A percentile compares a stretch with the other conserved stretches of the same genome.
phyloP scores from a whole-genome alignment of 2,797 vertebrate species.

The Poecilia wingei region DNA sequence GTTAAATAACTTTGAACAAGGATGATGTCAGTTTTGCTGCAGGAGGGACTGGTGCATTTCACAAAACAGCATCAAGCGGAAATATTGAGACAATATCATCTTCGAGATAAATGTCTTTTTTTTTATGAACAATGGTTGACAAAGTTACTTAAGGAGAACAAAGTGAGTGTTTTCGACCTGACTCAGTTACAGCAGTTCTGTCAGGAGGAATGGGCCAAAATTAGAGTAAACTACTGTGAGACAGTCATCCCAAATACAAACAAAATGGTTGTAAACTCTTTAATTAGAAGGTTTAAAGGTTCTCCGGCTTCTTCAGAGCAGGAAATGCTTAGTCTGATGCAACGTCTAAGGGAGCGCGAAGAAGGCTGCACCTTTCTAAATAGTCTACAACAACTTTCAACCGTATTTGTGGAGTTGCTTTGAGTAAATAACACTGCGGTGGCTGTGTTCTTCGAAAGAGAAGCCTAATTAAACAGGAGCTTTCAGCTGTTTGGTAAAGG shows the following conservation, averaged over 20 bases:
- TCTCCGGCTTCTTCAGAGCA: background rate
- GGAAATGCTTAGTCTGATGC: background rate
- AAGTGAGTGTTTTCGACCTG: background rate
- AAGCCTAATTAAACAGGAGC: constrained; percentile 8
- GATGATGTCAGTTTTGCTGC: background rate
- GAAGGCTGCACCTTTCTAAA: background rate
- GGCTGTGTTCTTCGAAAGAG: constrained; percentile 4
- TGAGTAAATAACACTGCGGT: constrained; percentile 1
- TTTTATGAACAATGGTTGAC: background rate
- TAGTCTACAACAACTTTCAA: background rate
- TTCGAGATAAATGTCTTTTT: background rate
- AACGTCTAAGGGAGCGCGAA: background rate
- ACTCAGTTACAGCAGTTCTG: background rate
- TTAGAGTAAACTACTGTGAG: background rate
- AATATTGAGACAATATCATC: background rate
- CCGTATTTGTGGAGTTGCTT: background rate
- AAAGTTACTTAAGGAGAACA: background rate
- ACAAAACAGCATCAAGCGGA: background rate
- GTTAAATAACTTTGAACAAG: background rate
- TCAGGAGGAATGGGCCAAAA: background rate
- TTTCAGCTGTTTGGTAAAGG: constrained; percentile 16
- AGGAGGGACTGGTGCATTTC: background rate
- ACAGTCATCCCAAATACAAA: background rate
- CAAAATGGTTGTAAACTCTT: constrained; percentile 1
- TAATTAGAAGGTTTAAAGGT: background rate